Evolutionary conservation across 2,113 vertebrate genomes (phyloP).

Genomic region (Mus musculus): DNA sequence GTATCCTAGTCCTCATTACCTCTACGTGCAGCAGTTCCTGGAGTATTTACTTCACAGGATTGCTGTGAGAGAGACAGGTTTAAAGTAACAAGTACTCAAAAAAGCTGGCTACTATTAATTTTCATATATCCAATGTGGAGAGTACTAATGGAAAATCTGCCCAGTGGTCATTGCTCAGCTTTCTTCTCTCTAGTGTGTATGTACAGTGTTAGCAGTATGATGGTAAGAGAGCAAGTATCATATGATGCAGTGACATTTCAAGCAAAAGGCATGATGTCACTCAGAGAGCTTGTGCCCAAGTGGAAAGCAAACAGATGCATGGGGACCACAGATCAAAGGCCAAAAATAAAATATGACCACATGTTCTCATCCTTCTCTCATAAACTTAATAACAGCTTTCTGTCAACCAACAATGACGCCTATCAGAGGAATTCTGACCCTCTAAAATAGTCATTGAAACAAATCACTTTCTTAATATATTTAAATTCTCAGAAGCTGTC

Average conservation of each 20-base stretch:
- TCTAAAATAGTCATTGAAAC: not conserved
- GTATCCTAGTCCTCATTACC: not conserved
- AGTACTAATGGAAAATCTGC: not conserved
- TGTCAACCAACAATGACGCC: not conserved
- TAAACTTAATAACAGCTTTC: not conserved
- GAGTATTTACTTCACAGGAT: not conserved
- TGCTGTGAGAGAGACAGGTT: not conserved
- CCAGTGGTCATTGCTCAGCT: not conserved
- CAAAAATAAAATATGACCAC: conserved; percentile 66
- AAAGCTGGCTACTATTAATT: not conserved
- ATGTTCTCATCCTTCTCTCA: conserved; percentile 3
- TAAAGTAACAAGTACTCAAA: not conserved
- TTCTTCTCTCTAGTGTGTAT: not conserved
- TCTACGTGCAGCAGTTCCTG: not conserved
- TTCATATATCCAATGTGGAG: not conserved
- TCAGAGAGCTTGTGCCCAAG: not conserved
- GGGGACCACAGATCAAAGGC: conserved; percentile 22
- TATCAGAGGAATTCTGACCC: conserved; percentile 18
- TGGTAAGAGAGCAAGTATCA: not conserved
- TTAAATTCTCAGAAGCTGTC: not conserved
- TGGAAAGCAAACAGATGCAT: conserved; percentile 63
- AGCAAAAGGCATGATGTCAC: conserved; percentile 56
- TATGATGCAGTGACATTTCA: conserved; percentile 47
- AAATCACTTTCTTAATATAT: not conserved
- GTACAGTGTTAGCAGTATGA: not conserved